Evolutionary conservation across 2,113 vertebrate genomes (phyloP).

Genomic region (Acrocephalus arundinaceus): DNA sequence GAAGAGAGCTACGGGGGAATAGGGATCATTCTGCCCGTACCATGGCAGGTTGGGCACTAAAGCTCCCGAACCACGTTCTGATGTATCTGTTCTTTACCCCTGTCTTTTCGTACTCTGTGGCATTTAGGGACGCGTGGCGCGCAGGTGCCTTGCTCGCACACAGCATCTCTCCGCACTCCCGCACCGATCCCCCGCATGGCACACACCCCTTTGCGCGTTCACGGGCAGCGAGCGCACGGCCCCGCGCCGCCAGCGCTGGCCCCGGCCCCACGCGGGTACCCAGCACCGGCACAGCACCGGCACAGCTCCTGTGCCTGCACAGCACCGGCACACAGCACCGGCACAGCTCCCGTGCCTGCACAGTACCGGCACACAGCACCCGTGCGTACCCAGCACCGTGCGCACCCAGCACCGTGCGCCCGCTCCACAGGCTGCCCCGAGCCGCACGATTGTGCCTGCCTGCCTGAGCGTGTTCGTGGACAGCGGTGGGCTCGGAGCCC

Average conservation of each 20-base stretch:
- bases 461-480: fast-evolving
- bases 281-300: too few species aligned
- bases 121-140: background rate
- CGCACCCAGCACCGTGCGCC: background rate
- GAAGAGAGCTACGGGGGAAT: background rate
- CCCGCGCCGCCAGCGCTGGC: background rate
- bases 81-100: background rate
- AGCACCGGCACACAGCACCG: too few species aligned
- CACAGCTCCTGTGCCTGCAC: too few species aligned
- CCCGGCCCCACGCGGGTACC: background rate
- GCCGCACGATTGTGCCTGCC: background rate
- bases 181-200: background rate
- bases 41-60: background rate
- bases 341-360: too few species aligned
- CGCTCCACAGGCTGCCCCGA: background rate
- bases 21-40: background rate
- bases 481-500: background rate
- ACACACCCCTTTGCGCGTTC: constrained; percentile 43
- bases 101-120: background rate
- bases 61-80: background rate
- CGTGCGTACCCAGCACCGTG: too few species aligned
- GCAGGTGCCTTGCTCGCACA: background rate
- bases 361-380: too few species aligned
- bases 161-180: background rate
- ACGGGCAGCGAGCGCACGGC: background rate